Conservation (phyloP, 2,113 vertebrate species). For the Accipiter cooperii region DNA sequence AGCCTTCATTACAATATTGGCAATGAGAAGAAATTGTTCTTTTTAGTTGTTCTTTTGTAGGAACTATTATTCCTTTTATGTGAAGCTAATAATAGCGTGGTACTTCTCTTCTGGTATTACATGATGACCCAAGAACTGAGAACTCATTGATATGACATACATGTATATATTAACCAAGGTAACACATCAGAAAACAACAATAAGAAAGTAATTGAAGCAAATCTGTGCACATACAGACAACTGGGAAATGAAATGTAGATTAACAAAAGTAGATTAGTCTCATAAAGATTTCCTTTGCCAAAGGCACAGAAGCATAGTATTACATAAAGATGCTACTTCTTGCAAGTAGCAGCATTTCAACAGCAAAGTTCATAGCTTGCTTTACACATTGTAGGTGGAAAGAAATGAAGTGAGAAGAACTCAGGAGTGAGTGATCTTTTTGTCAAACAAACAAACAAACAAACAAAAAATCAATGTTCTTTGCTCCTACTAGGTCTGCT, state of each 20-base stretch:
- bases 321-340: background rate
- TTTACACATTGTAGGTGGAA: background rate
- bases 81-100: background rate
- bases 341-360: background rate
- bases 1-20: background rate
- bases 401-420: background rate
- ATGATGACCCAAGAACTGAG: background rate
- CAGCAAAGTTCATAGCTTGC: background rate
- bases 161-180: background rate
- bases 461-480: background rate
- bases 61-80: background rate
- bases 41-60: background rate
- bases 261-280: background rate
- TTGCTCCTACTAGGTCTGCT: background rate
- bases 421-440: background rate
- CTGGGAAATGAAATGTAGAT: background rate
- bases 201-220: background rate
- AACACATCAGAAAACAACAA: background rate
- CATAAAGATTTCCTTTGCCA: background rate
- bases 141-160: background rate
- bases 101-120: background rate
- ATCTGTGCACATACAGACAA: background rate
- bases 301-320: background rate
- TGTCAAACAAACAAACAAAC: background rate
- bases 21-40: background rate